These are phyloP conservation scores for Psilopsiagon aymara DNA, from an alignment of 2,113 vertebrate genomes.

Conservation along the genomic window DNA sequence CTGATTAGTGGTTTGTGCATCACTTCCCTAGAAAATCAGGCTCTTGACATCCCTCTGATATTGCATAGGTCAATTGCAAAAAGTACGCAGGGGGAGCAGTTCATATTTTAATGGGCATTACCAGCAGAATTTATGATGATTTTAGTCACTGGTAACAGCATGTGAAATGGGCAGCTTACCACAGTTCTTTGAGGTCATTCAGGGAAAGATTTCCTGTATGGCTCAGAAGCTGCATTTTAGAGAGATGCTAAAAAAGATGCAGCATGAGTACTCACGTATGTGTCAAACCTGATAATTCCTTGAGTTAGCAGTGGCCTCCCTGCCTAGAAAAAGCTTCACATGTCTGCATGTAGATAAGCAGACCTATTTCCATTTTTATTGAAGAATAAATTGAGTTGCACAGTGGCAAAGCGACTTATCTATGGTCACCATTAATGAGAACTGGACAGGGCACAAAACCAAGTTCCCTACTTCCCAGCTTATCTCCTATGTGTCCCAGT, in stretches of 20 bases:
- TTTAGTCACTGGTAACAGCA: neutral
- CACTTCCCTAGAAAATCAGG: neutral
- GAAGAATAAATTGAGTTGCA: neutral
- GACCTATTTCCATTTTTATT: constrained; percentile 47
- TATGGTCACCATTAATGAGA: neutral
- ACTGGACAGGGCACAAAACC: neutral
- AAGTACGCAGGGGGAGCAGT: neutral
- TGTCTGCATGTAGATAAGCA: constrained; percentile 26
- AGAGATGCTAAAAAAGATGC: neutral
- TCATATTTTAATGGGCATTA: neutral
- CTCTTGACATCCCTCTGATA: neutral
- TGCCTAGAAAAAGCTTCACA: neutral
- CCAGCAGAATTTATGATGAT: neutral
- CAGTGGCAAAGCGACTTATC: accelerated
- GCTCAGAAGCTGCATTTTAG: neutral
- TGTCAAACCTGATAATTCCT: neutral
- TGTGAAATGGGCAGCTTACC: neutral
- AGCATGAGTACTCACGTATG: neutral
- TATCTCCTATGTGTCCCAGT: neutral
- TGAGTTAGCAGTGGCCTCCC: neutral
- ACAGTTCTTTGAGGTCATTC: neutral
- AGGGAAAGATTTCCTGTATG: neutral
- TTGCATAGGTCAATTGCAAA: neutral
- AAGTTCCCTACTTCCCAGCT: constrained; percentile 3
- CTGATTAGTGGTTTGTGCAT: neutral